These are phyloP conservation scores for Heliconius charithonia DNA, from an alignment of 2,888 invertebrate genomes.

Conservation along the genomic window DNA sequence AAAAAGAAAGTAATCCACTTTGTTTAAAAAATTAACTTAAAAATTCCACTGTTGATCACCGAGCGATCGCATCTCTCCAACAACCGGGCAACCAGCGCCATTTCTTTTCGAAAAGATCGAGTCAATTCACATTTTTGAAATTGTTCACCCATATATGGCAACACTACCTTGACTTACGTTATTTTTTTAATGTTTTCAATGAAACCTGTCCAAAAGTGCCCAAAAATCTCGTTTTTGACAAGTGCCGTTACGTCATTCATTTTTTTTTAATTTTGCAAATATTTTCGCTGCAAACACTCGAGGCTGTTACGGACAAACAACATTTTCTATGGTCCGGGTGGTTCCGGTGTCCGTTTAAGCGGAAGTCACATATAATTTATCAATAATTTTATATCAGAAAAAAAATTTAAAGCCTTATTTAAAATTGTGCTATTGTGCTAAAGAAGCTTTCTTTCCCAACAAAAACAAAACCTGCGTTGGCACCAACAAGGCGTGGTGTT, in stretches of 20 bases:
- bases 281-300: background rate
- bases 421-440: too few relatives aligned
- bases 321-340: background rate
- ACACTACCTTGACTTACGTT: conserved; percentile 17
- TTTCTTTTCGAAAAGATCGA: conserved; percentile 15
- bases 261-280: background rate
- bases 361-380: background rate
- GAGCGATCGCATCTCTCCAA: background rate
- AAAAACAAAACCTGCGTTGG: too few relatives aligned
- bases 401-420: too few relatives aligned
- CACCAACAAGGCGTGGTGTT: background rate
- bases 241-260: conserved; percentile 16
- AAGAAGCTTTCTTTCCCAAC: too few relatives aligned
- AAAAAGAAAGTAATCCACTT: background rate
- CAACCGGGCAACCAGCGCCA: background rate
- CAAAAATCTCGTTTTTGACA: conserved; percentile 16
- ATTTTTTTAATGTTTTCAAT: conserved; percentile 23
- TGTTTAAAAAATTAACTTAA: background rate
- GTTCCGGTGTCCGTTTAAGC: too few relatives aligned
- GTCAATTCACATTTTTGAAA: conserved; percentile 16
- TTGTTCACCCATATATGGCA: conserved; percentile 13
- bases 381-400: too few relatives aligned
- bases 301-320: background rate
- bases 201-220: conserved; percentile 18
- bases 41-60: conserved; percentile 5